Evolutionary conservation across 1,140 invertebrate genomes (phyloP), one percentile per base, ranked within the genome.

Genomic region (Xylocopa sonorina): DNA sequence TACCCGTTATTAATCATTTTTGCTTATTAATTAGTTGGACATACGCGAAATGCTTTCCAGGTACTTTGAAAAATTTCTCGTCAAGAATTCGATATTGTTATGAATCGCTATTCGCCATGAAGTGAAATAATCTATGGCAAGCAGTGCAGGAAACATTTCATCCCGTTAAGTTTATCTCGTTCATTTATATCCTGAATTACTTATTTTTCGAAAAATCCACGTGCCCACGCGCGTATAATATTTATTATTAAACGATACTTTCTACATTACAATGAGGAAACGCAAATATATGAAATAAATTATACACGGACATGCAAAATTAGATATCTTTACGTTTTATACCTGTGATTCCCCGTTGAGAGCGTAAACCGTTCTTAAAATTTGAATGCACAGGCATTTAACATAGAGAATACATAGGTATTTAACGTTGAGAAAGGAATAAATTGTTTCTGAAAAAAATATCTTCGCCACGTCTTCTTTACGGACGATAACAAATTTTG

Each of bases 21-120:
- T 51, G 24, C 1, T 78, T 78, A 71, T 41, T 38, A 62, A 78
- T 34, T 71, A 46, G 24, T 69, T 18, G 14, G 46, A 71, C 34
- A 18, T 62, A 71, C 67, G 51, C 55, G 14, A 60, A 78, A 60
- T 78, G 75, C 46, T 71, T 32, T 62, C 24, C 55, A 78, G 21
- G 55, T 51, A 78, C 75, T 78, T 29, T 60, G 41, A 62, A 60
- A 78, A 78, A 78, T 78, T 78, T 78, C 32, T 46, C 29, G 55
- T 29, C 14, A 34, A 50, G 46, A 51, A 62, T 71, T 51, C 66
- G 46, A 71, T 78, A 78, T 78, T 78, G 75, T 78, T 62, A 78
- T 78, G 41, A 71, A 58, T 58, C 43, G 43, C 60, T n/a, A 71
- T 71, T 78, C 67, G 67, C 75, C 75, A 71, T 71, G 75, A 78